Evolutionary conservation across 2,113 vertebrate species (phyloP), one percentile per base, ranked within the genome.

Genomic region (Crotalus viridis): DNA sequence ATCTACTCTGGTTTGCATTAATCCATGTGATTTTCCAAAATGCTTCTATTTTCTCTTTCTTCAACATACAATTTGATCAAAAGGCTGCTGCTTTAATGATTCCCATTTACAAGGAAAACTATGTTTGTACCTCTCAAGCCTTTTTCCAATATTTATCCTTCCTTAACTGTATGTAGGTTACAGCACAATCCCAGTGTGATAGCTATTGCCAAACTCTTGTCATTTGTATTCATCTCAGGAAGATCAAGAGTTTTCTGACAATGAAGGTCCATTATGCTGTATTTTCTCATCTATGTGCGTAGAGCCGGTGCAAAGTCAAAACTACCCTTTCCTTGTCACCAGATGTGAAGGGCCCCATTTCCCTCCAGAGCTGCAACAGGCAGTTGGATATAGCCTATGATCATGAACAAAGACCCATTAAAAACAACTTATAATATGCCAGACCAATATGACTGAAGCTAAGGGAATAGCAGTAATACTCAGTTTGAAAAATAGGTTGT

Each of bases 341-440:
- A 0, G 26, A 61, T 59, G 3, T 88, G 0, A 0, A 56, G 61
- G 46, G 69, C 28, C 85, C 19, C 2, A 0, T 0, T 5, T 26
- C 88, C 91, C 55, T 0, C 0, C 28, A 69, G 0, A 22, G 57
- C 0, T 43, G 24, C 26, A 0, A 1, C 0, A 5, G 0, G 0
- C 4, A 0, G 0, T 85, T n/a, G 0, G 64, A 0, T 0, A 5
- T 46, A 10, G 1, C 88, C 13, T 13, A 85, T 39, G 0, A 0
- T 86, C 0, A 0, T 1, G 91, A 0, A 0, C 64, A 3, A 10
- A 90, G 43, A 24, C 61, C 61, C 28, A n/a, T 52, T 87, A 56
- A 61, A 87, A 87, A 39, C 0, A 69, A 21, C 28, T 7, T n/a
- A 26, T 85, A 69, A 0, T 26, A 92, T 90, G 51, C 24, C 59